Evolutionary conservation across 2,888 invertebrate genomes (phyloP), one percentile per base, ranked within the genome.

Genomic region (Eumacrocentrus americanus): DNA sequence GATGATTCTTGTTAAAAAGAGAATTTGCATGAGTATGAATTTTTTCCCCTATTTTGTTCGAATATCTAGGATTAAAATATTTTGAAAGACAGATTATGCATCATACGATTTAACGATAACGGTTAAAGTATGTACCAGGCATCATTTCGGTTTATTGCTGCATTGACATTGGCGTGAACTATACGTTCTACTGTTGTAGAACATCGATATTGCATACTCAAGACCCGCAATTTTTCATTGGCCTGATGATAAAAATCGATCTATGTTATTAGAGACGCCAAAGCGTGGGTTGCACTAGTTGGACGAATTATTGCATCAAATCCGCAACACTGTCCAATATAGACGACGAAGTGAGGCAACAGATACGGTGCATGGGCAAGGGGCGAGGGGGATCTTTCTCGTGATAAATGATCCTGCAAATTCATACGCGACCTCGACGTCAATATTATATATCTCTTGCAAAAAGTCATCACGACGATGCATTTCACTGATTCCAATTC

Each of bases 361-460:
- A 16, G 6, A 5, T 42, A 18, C 1, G 46, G 46, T 9, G n/a
- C 34, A 56, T 23, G 25, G 20, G 11, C 7, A 42, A 9, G 1
- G 18, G 18, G 18, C 18, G 5, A 16, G 20, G 4, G 20, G 18
- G 16, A 16, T 12, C 9, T 29, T 7, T 29, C 34, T 22, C 6
- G 3, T 46, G 47, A 47, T 47, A 55, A 37, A 55, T 47, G 14
- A 22, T 22, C 55, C 22, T 20, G 16, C 9, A 56, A 35, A 46
- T 46, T 44, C 29, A 55, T 46, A 18, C 18, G 44, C 12, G 12
- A 29, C 42, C 53, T 42, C 53, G 23, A 25, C 3, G 40, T 53
- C 29, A 53, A 16, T 53, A 40, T 14, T 47, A 18, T 23, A 23
- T 11, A 3, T 50, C 12, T 29, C 12, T 16, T 23, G 6, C 4